A percentile compares a stretch with the other conserved stretches of the same genome.
phyloP scores from a whole-genome alignment of 2,888 invertebrate genomes.

The Prenolepis imparis region DNA sequence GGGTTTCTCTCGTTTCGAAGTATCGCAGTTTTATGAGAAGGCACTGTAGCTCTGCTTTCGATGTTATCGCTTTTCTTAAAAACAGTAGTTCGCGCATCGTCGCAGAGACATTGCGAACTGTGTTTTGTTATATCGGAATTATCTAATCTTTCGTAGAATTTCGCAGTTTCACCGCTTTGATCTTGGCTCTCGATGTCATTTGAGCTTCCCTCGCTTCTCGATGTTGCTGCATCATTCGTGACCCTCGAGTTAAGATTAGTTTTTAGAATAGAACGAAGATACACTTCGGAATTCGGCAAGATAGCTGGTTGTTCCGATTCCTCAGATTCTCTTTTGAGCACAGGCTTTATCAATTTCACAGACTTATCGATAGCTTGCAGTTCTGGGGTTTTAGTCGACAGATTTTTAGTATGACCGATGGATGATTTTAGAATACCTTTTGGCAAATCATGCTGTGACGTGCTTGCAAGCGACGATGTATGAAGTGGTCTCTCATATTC shows the following conservation, averaged over 20 bases:
- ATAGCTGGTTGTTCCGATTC: conserved; percentile 61
- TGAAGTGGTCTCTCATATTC: conserved; percentile 29
- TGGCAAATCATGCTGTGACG: conserved; percentile 61
- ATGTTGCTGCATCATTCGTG: not conserved
- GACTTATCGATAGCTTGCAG: conserved; percentile 56
- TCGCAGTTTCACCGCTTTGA: conserved; percentile 10
- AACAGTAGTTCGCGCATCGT: not conserved
- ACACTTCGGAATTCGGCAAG: conserved; percentile 14
- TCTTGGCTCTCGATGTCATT: conserved; percentile 23
- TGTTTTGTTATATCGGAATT: not conserved
- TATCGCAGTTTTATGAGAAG: conserved; percentile 58
- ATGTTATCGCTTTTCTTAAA: conserved; percentile 44
- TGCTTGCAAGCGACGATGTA: conserved; percentile 7
- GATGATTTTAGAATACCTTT: conserved; percentile 77
- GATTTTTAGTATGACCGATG: conserved; percentile 44
- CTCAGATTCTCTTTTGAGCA: conserved; percentile 76
- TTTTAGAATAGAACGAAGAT: conserved; percentile 69
- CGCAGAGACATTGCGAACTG: conserved; percentile 43
- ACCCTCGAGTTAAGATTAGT: conserved; percentile 56
- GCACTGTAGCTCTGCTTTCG: conserved; percentile 63
- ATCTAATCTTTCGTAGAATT: conserved; percentile 13
- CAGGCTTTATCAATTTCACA: conserved; percentile 72
- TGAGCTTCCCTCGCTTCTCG: not conserved
- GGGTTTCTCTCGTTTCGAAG: conserved; percentile 51
- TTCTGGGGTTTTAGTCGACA: conserved; percentile 67